Percentiles rank a stretch among this genome's conserved stretches.
These are phyloP conservation scores for Neoitamus cyanurus DNA, from an alignment of 2,888 invertebrate species.

Conservation along the genomic window DNA sequence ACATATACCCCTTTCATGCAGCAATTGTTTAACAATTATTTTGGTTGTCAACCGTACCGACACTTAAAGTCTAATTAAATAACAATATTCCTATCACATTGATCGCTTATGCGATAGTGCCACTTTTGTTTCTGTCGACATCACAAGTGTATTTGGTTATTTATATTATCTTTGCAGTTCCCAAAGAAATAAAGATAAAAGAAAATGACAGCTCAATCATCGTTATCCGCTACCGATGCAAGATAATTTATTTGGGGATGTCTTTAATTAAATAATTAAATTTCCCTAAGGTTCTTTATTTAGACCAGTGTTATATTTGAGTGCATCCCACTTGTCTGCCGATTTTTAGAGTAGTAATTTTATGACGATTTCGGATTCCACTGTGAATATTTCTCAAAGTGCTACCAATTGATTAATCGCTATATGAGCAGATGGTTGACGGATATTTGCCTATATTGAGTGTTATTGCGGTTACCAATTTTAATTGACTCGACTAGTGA, in stretches of 20 bases:
- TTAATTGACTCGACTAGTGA: no score
- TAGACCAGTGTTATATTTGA: neutral
- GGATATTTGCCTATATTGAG: no score
- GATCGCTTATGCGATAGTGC: neutral
- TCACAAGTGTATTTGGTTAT: neutral
- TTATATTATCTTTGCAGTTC: neutral
- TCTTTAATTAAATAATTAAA: neutral
- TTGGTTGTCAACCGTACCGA: neutral
- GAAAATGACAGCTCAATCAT: neutral
- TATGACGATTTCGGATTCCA: neutral
- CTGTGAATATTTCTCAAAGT: neutral
- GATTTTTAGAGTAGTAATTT: neutral
- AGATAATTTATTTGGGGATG: neutral
- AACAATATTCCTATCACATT: neutral
- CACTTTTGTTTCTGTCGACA: neutral
- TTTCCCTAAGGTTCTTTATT: neutral
- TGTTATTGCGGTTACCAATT: no score
- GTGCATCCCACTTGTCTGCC: neutral
- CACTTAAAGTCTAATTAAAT: neutral
- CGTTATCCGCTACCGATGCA: neutral
- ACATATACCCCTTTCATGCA: no score
- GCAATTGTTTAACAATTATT: neutral
- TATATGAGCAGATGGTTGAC: neutral
- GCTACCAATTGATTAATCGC: neutral
- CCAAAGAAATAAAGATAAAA: neutral